Evolutionary conservation across 2,113 vertebrate genomes (phyloP), one percentile per base, ranked within the genome.

Genomic region (Lamprotornis superbus): DNA sequence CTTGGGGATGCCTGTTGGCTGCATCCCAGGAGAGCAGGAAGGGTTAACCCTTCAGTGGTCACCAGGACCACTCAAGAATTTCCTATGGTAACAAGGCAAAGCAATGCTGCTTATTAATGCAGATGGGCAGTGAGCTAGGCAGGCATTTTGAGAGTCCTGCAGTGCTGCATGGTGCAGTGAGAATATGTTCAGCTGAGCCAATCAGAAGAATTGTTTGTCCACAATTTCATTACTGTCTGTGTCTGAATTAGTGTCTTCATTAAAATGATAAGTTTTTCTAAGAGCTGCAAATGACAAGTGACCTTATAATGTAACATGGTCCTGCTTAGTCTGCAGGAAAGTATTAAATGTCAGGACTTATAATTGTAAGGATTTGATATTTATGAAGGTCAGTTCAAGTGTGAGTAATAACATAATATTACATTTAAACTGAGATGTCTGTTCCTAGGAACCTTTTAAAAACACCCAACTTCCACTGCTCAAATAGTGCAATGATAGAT

Each of bases 301-400:
- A 98, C 97, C 97, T 98, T 98, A 92, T 96, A 97, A 95, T 56
- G 87, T 95, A 97, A 97, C 87, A 60, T 85, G 88, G 94, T 91
- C 96, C 95, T 5, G 4, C 93, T 92, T 93, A 94, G 96, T 74
- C 92, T 96, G 94, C 96, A 94, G 94, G 92, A 97, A 97, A 97
- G 93, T 94, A 97, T 96, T 96, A 98, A 98, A 98, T 97, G 96
- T 97, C 97, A 95, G 37, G 74, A 90, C 75, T 83, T 83, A 91
- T 65, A 95, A 91, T 94, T 96, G 96, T 94, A 96, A 96, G 89
- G 86, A 95, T 98, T 97, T 97, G 94, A 95, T 98, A 96, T 97
- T 98, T 97, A 98, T 96, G 97, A 98, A 98, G 97, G 97, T 98
- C 98, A 98, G 77, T 93, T 90, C 87, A 85, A 94, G 95, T 96